Evolutionary conservation across 2,797 vertebrate genomes (phyloP).

Genomic region (Discoglossus pictus): DNA sequence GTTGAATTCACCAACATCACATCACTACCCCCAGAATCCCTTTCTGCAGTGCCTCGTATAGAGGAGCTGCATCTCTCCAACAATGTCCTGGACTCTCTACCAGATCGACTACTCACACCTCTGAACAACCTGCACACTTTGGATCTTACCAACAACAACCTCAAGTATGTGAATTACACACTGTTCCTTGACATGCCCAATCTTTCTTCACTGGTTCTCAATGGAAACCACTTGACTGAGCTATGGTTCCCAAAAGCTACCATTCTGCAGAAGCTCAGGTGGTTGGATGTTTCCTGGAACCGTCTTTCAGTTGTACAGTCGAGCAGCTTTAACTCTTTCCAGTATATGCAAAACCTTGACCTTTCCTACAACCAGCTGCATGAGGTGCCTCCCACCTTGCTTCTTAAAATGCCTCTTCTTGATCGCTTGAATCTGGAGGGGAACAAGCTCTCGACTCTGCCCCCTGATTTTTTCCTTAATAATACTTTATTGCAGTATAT

Average conservation of each 20-base stretch:
- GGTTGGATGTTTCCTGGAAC: constrained; percentile 56
- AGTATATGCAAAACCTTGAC: constrained; percentile 44
- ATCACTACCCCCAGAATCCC: neutral
- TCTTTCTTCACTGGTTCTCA: constrained; percentile 55
- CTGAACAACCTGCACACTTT: constrained; percentile 39
- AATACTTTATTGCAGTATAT: constrained; percentile 46
- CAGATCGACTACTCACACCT: neutral
- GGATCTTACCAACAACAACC: constrained; percentile 58
- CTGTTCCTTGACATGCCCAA: neutral
- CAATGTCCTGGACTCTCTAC: constrained; percentile 54
- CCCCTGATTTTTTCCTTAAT: neutral
- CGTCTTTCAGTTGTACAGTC: constrained; percentile 36
- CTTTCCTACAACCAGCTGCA: constrained; percentile 56
- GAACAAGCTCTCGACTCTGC: constrained; percentile 41
- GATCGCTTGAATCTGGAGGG: constrained; percentile 51
- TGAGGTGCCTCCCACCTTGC: constrained; percentile 35
- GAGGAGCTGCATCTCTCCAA: constrained; percentile 60
- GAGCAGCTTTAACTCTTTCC: constrained; percentile 33
- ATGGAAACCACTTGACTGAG: constrained; percentile 48
- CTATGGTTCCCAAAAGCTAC: constrained; percentile 31
- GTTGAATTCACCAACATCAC: constrained; percentile 62
- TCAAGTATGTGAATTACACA: constrained; percentile 19
- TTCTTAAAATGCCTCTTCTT: constrained; percentile 40
- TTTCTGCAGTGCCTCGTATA: constrained; percentile 31
- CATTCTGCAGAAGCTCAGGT: constrained; percentile 15